Percentiles rank a stretch among this genome's conserved stretches.
Conservation (phyloP, 2,797 vertebrate species). For the Centroberyx gerrardi region DNA sequence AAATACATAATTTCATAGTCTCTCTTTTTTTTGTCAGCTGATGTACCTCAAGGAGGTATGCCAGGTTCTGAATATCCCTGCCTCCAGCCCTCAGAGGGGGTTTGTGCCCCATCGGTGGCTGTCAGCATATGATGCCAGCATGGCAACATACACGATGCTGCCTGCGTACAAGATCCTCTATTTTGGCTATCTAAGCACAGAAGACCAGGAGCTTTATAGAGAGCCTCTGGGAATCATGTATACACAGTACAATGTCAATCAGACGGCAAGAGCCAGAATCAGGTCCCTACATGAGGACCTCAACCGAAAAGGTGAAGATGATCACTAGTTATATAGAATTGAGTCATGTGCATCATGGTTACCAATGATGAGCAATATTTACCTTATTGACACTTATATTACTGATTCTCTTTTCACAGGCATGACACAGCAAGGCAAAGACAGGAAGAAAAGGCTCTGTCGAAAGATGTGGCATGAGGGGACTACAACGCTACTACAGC, state of each 20-base stretch:
- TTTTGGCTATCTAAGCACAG: slow-evolving; percentile 28
- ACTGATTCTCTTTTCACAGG: neutral
- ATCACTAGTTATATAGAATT: neutral
- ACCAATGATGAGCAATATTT: slow-evolving; percentile 4
- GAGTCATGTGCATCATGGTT: neutral
- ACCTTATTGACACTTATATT: slow-evolving; percentile 5
- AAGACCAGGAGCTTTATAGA: slow-evolving; percentile 30
- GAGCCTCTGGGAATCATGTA: no score
- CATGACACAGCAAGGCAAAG: slow-evolving; percentile 26
- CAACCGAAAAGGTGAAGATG: slow-evolving; percentile 12
- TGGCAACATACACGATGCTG: slow-evolving; percentile 32
- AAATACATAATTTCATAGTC: no score
- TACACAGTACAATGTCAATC: neutral
- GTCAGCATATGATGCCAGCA: slow-evolving; percentile 35
- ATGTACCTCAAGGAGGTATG: slow-evolving; percentile 22
- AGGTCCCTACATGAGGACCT: slow-evolving; percentile 5
- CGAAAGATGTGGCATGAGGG: slow-evolving; percentile 42
- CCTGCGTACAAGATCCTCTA: slow-evolving; percentile 25
- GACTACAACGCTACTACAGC: slow-evolving; percentile 22
- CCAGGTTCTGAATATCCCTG: neutral
- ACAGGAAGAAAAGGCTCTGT: slow-evolving; percentile 27
- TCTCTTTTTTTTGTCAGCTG: slow-evolving; percentile 19
- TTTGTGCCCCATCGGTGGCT: slow-evolving; percentile 28
- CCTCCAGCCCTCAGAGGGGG: slow-evolving; percentile 21
- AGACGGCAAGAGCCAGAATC: slow-evolving; percentile 1